Conservation (phyloP, 2,113 vertebrate species). For the Actinemys pallida region DNA sequence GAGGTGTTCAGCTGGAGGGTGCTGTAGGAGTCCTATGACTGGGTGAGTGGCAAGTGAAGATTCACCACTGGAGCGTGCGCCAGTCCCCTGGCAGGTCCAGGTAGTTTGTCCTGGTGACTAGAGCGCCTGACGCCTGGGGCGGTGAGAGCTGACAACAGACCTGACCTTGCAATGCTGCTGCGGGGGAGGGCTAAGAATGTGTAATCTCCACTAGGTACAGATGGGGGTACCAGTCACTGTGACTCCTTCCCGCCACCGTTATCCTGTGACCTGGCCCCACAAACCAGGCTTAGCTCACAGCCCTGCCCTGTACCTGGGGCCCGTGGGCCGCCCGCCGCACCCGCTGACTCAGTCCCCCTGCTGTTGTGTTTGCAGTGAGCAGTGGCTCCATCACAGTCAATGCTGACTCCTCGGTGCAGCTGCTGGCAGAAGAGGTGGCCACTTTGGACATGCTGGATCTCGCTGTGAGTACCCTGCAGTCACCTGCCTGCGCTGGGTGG, state of each 20-base stretch:
- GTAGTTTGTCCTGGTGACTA: not conserved
- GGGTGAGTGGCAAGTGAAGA: not conserved
- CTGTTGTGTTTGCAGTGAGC: constrained; percentile 82
- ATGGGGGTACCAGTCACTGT: not conserved
- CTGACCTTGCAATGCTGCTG: not conserved
- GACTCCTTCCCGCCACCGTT: fast-evolving
- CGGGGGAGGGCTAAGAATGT: not conserved
- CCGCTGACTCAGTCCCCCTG: fast-evolving
- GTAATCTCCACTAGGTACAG: not conserved
- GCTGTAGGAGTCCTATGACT: fast-evolving
- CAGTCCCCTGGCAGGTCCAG: not conserved
- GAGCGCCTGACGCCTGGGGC: too few species aligned
- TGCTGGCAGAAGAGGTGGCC: constrained; percentile 91
- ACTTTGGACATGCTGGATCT: constrained; percentile 91
- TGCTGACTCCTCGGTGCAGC: constrained; percentile 91
- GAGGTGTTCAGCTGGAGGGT: not conserved
- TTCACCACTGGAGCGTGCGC: not conserved
- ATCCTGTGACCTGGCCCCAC: fast-evolving
- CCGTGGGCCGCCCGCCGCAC: too few species aligned
- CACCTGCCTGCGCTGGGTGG: fast-evolving
- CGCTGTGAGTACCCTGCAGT: constrained; percentile 82
- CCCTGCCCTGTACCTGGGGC: not conserved
- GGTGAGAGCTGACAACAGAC: not conserved
- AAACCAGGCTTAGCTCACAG: fast-evolving
- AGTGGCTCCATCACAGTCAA: constrained; percentile 94